These are phyloP conservation scores for Hemiscyllium ocellatum DNA, from an alignment of 2,113 vertebrate species.

Conservation along the genomic window DNA sequence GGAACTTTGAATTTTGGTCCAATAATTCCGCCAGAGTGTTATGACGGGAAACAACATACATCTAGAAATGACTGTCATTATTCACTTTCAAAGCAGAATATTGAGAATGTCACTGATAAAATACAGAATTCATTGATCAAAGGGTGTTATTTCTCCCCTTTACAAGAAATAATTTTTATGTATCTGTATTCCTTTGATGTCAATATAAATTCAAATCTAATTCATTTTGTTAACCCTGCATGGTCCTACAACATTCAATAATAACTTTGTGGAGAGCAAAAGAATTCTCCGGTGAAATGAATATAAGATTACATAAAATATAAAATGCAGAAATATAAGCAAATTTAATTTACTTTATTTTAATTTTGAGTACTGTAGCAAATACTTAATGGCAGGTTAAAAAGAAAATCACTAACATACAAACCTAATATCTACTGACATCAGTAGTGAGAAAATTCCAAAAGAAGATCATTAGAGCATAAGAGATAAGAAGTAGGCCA, in stretches of 20 bases:
- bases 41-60: background rate
- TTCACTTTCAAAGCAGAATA: background rate
- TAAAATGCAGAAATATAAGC: background rate
- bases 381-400: background rate
- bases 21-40: background rate
- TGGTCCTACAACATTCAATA: background rate
- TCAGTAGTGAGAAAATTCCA: background rate
- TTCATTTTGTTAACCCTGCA: background rate
- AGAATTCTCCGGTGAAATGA: background rate
- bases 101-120: conserved; percentile 18
- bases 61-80: background rate
- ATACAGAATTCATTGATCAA: conserved; percentile 7
- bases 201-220: background rate
- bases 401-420: background rate
- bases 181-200: background rate
- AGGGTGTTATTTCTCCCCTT: background rate
- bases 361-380: background rate
- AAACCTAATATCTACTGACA: background rate
- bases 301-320: background rate
- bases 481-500: too few relatives aligned
- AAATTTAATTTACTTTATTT: background rate
- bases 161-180: background rate
- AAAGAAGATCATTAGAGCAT: background rate
- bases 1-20: background rate
- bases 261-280: background rate